Evolutionary conservation across 2,113 vertebrate genomes (phyloP), one percentile per base, ranked within the genome.

Genomic region (Ammospiza nelsoni): DNA sequence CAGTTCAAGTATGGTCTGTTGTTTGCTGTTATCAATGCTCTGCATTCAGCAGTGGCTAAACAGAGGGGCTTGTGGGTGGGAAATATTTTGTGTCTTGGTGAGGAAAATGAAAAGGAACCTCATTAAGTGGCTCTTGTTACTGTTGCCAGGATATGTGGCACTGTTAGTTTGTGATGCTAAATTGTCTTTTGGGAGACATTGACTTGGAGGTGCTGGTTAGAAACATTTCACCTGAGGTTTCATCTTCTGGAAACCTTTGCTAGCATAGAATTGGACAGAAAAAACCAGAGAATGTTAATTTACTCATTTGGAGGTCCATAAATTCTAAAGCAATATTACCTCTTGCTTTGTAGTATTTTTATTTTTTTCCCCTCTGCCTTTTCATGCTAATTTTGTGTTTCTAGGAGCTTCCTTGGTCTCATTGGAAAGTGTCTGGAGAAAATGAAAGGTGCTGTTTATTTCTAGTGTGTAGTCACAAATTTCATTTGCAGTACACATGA

Each of bases 321-420:
- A 63, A 39, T 65, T 88, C 21, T 29, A 62, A 71, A 75, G 14
- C 54, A 44, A 16, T 13, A 31, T 46, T 12, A 39, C 44, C 19
- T 68, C 17, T 55, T 72, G 7, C n/a, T 76, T 79, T 63, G 8
- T 29, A 43, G 14, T 28, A 0, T 11, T 39, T 11, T 25, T 7
- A 6, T 7, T 33, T 28, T n/a, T 31, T 18, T 23, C 1, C 1
- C 0, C 2, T 27, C 23, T 44, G 1, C 8, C n/a, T 49, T 51
- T 57, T 80, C 6, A 3, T 63, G 39, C 23, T 75, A 2, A 8
- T 84, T 78, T 35, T 67, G 2, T 52, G 9, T 55, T 12, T 78
- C 37, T 37, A 4, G 33, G 16, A 7, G 6, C 5, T 78, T 74
- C 0, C 0, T 11, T 72, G 20, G 33, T 72, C 57, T 72, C 12